phyloP scores from a whole-genome alignment of 2,113 vertebrate genomes.

The Mola mola region DNA sequence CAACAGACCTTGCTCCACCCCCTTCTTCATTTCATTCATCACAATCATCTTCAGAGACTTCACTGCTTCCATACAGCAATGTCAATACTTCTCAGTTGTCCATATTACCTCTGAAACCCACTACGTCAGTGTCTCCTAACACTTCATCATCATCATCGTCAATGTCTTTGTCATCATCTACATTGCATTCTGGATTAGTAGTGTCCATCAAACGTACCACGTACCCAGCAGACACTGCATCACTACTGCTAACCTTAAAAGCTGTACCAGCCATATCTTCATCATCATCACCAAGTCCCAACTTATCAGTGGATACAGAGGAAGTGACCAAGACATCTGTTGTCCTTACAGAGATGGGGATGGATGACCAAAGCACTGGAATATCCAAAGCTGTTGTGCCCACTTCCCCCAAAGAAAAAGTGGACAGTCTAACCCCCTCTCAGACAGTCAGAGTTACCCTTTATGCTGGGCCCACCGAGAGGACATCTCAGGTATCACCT shows the following conservation, averaged over 20 bases:
- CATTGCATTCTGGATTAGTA: conserved; percentile 1
- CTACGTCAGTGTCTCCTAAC: conserved; percentile 6
- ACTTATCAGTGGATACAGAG: conserved; percentile 21
- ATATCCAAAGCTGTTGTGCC: conserved; percentile 72
- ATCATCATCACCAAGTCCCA: conserved; percentile 26
- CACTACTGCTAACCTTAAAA: conserved; percentile 18
- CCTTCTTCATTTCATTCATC: conserved; percentile 11
- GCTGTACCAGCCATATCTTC: conserved; percentile 1
- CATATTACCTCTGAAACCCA: conserved; percentile 6
- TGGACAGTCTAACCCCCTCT: conserved; percentile 69
- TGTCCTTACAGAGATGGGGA: conserved; percentile 72
- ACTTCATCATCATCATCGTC: conserved; percentile 8
- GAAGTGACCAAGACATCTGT: conserved; percentile 54
- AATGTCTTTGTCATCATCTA: neutral
- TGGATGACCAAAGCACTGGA: conserved; percentile 74
- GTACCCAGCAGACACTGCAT: conserved; percentile 3
- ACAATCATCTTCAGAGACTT: conserved; percentile 9
- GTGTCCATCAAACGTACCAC: conserved; percentile 14
- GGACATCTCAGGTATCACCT: conserved; percentile 75
- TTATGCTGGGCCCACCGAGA: conserved; percentile 50
- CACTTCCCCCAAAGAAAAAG: conserved; percentile 77
- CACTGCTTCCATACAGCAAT: neutral
- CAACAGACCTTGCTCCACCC: conserved; percentile 6
- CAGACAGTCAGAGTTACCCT: conserved; percentile 51
- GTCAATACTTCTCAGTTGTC: conserved; percentile 9